Conservation (phyloP, 2,113 vertebrate genomes). For the Axis porcinus region DNA sequence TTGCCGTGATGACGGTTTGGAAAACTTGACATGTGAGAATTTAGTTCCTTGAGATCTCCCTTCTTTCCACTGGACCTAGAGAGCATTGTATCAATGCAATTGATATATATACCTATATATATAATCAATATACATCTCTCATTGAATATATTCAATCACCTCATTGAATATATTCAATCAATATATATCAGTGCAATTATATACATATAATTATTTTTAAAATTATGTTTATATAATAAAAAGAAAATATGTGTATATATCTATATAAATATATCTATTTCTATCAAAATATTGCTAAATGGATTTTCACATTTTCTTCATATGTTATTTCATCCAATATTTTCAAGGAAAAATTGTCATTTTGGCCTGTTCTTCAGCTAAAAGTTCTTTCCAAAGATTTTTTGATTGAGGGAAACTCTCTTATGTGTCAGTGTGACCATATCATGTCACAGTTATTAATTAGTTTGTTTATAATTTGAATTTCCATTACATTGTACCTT, state of each 20-base stretch:
- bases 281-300: constrained; percentile 14
- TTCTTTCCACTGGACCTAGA: background rate
- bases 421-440: background rate
- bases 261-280: background rate
- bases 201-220: background rate
- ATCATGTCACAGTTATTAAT: background rate
- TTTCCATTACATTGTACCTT: background rate
- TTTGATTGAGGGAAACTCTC: background rate
- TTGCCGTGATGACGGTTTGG: background rate
- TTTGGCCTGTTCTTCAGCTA: background rate
- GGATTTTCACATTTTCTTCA: background rate
- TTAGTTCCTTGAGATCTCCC: rapidly evolving
- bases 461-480: background rate
- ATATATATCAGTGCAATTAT: background rate
- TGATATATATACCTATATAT: too few species aligned
- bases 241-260: background rate
- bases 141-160: background rate
- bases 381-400: background rate
- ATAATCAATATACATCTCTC: background rate
- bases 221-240: background rate
- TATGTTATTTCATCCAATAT: background rate
- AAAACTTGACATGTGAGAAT: constrained; percentile 30
- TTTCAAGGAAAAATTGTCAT: background rate
- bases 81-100: rapidly evolving
- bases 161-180: background rate